Evolutionary conservation across 2,797 vertebrate species (phyloP).

Genomic region (Sebastes cheni): DNA sequence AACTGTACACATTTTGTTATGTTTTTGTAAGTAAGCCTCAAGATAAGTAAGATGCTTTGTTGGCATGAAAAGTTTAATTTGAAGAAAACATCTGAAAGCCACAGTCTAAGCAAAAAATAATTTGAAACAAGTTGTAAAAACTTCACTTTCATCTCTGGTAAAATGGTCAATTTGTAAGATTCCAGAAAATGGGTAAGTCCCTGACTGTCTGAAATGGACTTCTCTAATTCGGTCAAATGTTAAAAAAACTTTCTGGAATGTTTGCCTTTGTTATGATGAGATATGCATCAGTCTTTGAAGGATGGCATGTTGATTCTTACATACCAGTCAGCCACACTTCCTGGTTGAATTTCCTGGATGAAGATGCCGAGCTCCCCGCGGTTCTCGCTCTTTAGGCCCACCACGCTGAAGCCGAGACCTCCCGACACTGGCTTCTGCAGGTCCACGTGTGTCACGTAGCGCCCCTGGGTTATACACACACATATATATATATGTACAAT

Average conservation of each 20-base stretch:
- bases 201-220: neutral
- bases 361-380: conserved; percentile 97
- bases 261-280: neutral
- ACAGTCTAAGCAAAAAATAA: neutral
- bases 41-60: neutral
- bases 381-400: conserved; percentile 95
- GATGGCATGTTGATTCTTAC: neutral
- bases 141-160: neutral
- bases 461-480: conserved; percentile 83
- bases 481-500: neutral
- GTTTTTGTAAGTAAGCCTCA: neutral
- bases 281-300: neutral
- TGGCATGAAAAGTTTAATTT: neutral
- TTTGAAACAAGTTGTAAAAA: neutral
- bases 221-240: neutral
- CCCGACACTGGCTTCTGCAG: conserved; percentile 90
- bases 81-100: neutral
- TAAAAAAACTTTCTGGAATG: neutral
- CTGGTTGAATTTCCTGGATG: conserved; percentile 95
- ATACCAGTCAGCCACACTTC: conserved; percentile 93
- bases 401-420: conserved; percentile 96
- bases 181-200: neutral
- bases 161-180: neutral
- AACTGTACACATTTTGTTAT: too few species aligned
- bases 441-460: conserved; percentile 88